Evolutionary conservation across 1,140 invertebrate genomes (phyloP).

Genomic region (Drosophila nebulosa): DNA sequence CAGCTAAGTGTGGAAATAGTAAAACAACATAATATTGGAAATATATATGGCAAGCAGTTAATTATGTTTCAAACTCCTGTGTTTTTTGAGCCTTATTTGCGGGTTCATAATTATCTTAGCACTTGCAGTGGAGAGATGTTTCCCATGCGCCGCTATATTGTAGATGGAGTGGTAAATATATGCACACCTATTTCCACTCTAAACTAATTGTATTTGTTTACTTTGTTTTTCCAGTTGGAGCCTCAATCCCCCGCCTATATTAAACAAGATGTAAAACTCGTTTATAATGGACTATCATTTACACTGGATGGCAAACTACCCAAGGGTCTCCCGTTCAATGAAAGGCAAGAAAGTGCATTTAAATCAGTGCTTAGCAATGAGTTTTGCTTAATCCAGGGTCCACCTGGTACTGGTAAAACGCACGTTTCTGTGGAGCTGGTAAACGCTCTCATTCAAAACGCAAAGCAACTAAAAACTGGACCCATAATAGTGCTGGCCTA

Average conservation of each 20-base stretch:
- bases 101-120: constrained; percentile 84
- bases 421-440: constrained; percentile 87
- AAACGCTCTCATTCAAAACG: constrained; percentile 83
- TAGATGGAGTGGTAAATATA: constrained; percentile 82
- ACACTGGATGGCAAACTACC: neutral
- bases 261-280: neutral
- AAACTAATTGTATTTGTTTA: neutral
- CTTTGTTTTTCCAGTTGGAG: constrained; percentile 13
- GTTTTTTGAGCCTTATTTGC: constrained; percentile 87
- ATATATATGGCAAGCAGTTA: constrained; percentile 80
- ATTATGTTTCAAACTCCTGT: constrained; percentile 86
- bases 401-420: constrained; percentile 91
- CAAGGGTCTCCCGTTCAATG: constrained; percentile 39
- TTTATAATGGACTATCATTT: constrained; percentile 27
- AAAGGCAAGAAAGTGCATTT: constrained; percentile 84
- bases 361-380: constrained; percentile 84
- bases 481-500: constrained; percentile 91
- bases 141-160: constrained; percentile 85
- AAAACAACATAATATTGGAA: constrained; percentile 72
- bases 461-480: constrained; percentile 21
- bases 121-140: constrained; percentile 82
- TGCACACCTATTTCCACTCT: neutral
- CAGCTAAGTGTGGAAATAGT: constrained; percentile 82
- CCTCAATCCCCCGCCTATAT: constrained; percentile 32
- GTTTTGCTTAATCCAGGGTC: constrained; percentile 89